Evolutionary conservation across 2,113 vertebrate genomes (phyloP).

Genomic region (Rhinoptilus africanus): DNA sequence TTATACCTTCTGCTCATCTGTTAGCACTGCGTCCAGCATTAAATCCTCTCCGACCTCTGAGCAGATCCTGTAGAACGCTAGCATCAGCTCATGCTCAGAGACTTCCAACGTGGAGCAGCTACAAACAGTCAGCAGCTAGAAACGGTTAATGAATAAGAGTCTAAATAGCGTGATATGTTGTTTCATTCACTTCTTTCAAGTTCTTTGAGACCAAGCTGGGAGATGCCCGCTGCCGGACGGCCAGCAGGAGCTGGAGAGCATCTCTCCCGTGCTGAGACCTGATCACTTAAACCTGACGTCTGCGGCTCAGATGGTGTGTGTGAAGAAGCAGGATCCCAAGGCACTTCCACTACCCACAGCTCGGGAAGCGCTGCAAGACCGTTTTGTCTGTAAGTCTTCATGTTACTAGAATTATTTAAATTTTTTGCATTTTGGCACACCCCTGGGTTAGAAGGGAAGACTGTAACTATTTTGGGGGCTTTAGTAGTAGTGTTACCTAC

Average conservation of each 20-base stretch:
- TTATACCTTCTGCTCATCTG: background rate
- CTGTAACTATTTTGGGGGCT: background rate
- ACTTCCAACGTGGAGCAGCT: background rate
- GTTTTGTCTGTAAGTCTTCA: background rate
- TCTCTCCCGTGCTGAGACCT: background rate
- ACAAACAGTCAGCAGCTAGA: background rate
- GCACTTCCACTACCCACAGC: background rate
- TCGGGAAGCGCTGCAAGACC: background rate
- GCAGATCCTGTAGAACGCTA: background rate
- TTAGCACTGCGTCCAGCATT: background rate
- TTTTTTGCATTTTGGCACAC: background rate
- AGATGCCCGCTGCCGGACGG: background rate
- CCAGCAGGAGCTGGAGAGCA: background rate
- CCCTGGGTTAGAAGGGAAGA: background rate
- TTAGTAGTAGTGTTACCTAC: background rate
- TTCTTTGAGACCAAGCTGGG: background rate
- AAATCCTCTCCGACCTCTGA: background rate
- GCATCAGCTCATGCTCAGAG: background rate
- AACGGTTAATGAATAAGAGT: background rate
- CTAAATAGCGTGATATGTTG: background rate
- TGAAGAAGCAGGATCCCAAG: background rate
- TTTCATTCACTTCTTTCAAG: background rate
- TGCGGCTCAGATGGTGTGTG: background rate
- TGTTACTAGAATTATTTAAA: background rate
- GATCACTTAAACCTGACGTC: background rate